Base-by-base conservation (phyloP, 2,888 invertebrate genomes). In the Physocephala rufipes region DNA sequence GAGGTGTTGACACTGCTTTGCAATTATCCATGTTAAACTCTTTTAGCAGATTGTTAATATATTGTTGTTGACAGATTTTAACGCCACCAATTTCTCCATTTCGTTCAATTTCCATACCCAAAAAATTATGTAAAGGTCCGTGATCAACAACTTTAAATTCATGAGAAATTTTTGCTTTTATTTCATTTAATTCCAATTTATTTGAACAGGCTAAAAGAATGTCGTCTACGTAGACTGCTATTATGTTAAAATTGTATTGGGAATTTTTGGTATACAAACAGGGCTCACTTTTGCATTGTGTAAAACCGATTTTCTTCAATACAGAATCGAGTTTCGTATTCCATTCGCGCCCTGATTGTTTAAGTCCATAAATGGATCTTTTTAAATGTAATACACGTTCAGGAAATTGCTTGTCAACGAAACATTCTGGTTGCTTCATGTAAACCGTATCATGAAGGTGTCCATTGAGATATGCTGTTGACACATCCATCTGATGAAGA, bases 311-410 rank as follows among this genome's bases (percentile, higher is more conserved):
- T 76, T 12, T 69, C 62, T 24, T 64, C 72, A 19, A 77, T 19
- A 26, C 19, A 47, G 45, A 30, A 7, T 76, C 73, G n/a, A 77
- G 47, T 64, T 74, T 76, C 0, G 15, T 21, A 51, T 77, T 76
- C 79, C 78, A 78, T 55, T 74, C 72, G 0, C 79, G 51, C 9
- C 77, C 78, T 0, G 74, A 67, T 49, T 79, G 76, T 53, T 78
- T 78, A 0, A 79, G 65, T 0, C 72, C 76, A 71, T 80, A 80
- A 36, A 36, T 36, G 9, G 36, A 4, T 36, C 9, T 36, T 36
- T 36, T 36, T 7, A 36, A 9, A 7, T 36, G 4, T 36, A 36
- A 36, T 7, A 36, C 36, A 36, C 36, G 4, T 7, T 36, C 9
- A 9, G 36, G 36, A 36, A 36, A 36, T 9, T 36, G 4, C 9